Evolutionary conservation across 2,888 invertebrate species (phyloP).

Genomic region (Scaptomyza cyrtandrae): DNA sequence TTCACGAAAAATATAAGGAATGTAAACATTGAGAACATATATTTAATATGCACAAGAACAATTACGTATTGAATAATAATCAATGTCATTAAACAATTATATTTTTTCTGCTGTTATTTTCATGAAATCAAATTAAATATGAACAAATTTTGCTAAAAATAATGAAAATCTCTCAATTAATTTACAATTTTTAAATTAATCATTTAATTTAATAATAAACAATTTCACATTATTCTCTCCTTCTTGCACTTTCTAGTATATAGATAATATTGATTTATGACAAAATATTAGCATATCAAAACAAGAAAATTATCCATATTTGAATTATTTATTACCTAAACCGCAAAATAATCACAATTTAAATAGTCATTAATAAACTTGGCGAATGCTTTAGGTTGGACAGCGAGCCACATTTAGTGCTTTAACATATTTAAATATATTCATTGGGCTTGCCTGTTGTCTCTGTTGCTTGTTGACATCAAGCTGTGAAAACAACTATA

Average conservation of each 20-base stretch:
- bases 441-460: constrained; percentile 51
- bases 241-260: neutral
- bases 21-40: too few relatives aligned
- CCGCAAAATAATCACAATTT: constrained; percentile 20
- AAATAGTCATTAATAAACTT: constrained; percentile 19
- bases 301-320: neutral
- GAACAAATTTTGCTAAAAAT: neutral
- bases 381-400: constrained; percentile 20
- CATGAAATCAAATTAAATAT: too few relatives aligned
- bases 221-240: neutral
- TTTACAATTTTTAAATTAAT: neutral
- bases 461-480: constrained; percentile 63
- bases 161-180: neutral
- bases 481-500: constrained; percentile 57
- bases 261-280: neutral
- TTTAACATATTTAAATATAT: constrained; percentile 66
- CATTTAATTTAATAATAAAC: neutral
- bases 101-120: too few relatives aligned
- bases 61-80: neutral
- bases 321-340: neutral
- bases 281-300: neutral
- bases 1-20: too few relatives aligned
- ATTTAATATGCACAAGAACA: too few relatives aligned
- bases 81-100: neutral
- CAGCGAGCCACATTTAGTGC: constrained; percentile 32